Evolutionary conservation across 2,888 invertebrate species (phyloP), one percentile per base, ranked within the genome.

Genomic region (Lobophora halterata): DNA sequence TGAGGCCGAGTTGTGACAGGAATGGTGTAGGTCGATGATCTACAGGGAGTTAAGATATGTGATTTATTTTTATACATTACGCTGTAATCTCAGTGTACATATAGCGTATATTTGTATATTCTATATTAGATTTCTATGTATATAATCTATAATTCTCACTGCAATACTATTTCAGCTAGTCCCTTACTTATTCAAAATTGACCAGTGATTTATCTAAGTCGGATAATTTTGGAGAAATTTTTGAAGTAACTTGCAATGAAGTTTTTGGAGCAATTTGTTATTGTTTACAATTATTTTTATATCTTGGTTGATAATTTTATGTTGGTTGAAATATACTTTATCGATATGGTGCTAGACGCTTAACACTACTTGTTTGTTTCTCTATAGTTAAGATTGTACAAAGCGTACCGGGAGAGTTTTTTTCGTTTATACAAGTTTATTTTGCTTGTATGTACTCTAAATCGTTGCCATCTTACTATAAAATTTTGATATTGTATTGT

Each of bases 271-370:
- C 61, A 69, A 56, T 70, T 79, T 70, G 73, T 76, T 67, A 65
- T 76, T 77, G 74, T 67, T 62, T 62, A 66, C 61, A 55, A 65
- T 63, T 66, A 52, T 66, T 60, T 76, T 71, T 76, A 68, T 72
- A 36, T 71, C 71, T 78, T 73, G 79, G 64, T 85, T 83, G 70
- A 71, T 82, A 83, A 82, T 82, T 71, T 85, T 82, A 82, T 83
- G 74, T 80, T 81, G 55, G 66, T 73, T 65, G 66, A 71, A 67
- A 73, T 79, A 79, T 80, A 82, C 74, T 79, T 77, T 81, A 82
- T 83, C 73, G 65, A 76, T 83, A 86, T 86, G 87, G 87, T 87
- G 87, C 87, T 87, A 87, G 85, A 82, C 69, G 83, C 82, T 85
- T 74, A n/a, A n/a, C n/a, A 72, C 71, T 70, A 60, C 60, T 73